Percentiles rank a stretch among this genome's conserved stretches.
Evolutionary conservation across 1,140 invertebrate species (phyloP).

Genomic region (Ephestia elutella): DNA sequence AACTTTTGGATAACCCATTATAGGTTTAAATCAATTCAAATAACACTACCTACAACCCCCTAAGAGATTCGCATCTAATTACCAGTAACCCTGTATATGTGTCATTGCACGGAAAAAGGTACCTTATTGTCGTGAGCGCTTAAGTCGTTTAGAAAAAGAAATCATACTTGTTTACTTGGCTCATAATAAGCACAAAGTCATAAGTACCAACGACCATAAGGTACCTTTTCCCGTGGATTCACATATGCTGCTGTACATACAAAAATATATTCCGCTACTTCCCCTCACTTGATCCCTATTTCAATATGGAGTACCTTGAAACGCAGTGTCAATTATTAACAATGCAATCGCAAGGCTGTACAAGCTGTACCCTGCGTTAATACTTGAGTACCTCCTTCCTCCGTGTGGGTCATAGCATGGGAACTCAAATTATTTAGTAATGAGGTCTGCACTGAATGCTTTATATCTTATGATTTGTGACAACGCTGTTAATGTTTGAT

Average conservation of each 20-base stretch:
- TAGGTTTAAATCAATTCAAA: too few species aligned
- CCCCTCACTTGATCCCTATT: conserved; percentile 16
- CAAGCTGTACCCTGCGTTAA: conserved; percentile 53
- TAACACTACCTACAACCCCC: too few species aligned
- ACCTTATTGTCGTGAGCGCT: too few species aligned
- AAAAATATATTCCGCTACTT: conserved; percentile 7
- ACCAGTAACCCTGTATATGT: too few species aligned
- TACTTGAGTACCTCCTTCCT: conserved; percentile 53
- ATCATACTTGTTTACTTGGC: too few species aligned
- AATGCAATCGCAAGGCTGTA: conserved; percentile 54
- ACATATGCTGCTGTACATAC: background rate
- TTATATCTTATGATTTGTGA: conserved; percentile 17
- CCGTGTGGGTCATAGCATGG: conserved; percentile 59
- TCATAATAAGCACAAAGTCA: too few species aligned
- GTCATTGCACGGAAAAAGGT: too few species aligned
- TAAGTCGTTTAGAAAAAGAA: too few species aligned
- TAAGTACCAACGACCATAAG: too few species aligned
- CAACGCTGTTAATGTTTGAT: background rate
- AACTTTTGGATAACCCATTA: too few species aligned
- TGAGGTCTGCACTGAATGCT: conserved; percentile 7
- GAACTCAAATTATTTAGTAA: conserved; percentile 25
- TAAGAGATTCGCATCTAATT: too few species aligned
- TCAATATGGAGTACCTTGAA: conserved; percentile 43
- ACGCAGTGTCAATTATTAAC: conserved; percentile 64
- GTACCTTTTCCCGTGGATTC: too few species aligned